Evolutionary conservation across 1,140 invertebrate genomes (phyloP).

Genomic region (Drosophila sechellia): DNA sequence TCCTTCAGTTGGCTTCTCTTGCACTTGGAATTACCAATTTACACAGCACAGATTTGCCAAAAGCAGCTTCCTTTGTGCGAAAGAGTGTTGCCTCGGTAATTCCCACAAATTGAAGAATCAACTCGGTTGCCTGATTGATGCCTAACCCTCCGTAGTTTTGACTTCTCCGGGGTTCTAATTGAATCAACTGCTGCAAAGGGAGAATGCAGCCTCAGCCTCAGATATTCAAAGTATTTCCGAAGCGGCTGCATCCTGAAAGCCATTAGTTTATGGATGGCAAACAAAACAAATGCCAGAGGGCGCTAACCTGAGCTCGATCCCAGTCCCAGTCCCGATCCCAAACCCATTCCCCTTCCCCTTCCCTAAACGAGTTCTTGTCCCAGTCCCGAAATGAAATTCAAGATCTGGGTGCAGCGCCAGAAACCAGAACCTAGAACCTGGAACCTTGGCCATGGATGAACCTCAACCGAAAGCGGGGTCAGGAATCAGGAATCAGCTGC

Average conservation of each 20-base stretch:
- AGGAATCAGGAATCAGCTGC: conserved; percentile 81
- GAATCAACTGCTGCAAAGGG: conserved; percentile 44
- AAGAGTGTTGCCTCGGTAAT: conserved; percentile 24
- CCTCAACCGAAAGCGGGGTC: conserved; percentile 43
- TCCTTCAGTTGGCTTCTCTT: conserved; percentile 23
- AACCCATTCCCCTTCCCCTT: neutral
- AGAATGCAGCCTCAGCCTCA: conserved; percentile 22
- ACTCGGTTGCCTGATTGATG: conserved; percentile 50
- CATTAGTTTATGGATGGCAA: conserved; percentile 75
- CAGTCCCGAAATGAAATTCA: conserved; percentile 52
- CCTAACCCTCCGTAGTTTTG: conserved; percentile 39
- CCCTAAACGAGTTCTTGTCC: conserved; percentile 19
- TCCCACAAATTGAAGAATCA: conserved; percentile 54
- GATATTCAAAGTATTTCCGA: conserved; percentile 62
- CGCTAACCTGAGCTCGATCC: conserved; percentile 58
- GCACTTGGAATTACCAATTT: conserved; percentile 44
- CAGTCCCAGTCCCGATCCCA: conserved; percentile 3
- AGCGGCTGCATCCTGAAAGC: conserved; percentile 28
- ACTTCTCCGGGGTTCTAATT: conserved; percentile 40
- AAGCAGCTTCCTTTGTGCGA: conserved; percentile 36
- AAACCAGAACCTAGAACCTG: conserved; percentile 8
- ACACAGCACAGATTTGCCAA: conserved; percentile 43
- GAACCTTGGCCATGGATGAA: conserved; percentile 10
- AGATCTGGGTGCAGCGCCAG: conserved; percentile 54
- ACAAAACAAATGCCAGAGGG: conserved; percentile 67